These are phyloP conservation scores for Electrophaes corylata DNA, from an alignment of 2,888 invertebrate genomes.

Conservation along the genomic window DNA sequence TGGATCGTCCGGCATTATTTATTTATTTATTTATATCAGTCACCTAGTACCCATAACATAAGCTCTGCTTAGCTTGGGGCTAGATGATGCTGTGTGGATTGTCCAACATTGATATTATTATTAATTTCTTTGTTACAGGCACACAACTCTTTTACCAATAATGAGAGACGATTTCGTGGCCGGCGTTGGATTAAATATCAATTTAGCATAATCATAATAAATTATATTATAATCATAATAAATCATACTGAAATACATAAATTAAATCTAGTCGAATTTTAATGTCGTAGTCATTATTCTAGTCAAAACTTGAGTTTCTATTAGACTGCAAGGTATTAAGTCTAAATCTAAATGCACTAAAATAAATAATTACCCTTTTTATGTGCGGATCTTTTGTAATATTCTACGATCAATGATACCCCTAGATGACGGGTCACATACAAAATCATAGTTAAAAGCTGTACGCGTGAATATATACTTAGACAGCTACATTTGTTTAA, in stretches of 20 bases:
- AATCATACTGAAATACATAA: conserved; percentile 13
- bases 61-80: no score
- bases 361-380: background rate
- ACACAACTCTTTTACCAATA: conserved; percentile 86
- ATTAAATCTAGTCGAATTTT: conserved; percentile 45
- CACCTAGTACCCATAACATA: no score
- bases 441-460: no score
- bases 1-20: no score
- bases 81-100: no score
- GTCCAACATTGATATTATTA: no score
- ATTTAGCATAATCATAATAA: conserved; percentile 72
- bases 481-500: no score
- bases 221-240: conserved; percentile 18
- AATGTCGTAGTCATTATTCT: conserved; percentile 38
- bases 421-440: no score
- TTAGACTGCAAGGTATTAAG: conserved; percentile 25
- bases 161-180: conserved; percentile 87
- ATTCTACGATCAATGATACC: no score
- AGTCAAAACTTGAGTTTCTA: conserved; percentile 38
- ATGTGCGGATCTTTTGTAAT: background rate
- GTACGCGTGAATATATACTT: no score
- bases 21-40: no score
- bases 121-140: conserved; percentile 77
- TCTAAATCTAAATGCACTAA: conserved; percentile 23
- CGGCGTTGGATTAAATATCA: conserved; percentile 85